Conservation (phyloP, 2,797 vertebrate species). For the Gadopsis marmoratus region DNA sequence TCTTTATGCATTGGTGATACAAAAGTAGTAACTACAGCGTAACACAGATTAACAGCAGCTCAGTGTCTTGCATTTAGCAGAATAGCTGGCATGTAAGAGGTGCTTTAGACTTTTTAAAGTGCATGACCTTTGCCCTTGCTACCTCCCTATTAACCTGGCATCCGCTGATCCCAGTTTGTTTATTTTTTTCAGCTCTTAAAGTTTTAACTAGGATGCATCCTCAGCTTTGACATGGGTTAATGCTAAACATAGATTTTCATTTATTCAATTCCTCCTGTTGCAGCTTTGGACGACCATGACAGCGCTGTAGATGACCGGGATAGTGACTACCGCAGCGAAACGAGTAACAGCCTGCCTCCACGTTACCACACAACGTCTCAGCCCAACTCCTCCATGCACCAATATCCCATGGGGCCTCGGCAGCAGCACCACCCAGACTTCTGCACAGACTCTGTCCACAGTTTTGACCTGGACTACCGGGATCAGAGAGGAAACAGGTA, state of each 20-base stretch:
- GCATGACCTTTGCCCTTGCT: constrained; percentile 39
- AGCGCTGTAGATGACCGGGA: constrained; percentile 96
- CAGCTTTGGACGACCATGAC: constrained; percentile 96
- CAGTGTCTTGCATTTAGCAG: neutral
- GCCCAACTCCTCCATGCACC: constrained; percentile 95
- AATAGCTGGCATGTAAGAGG: constrained; percentile 1
- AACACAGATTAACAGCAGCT: neutral
- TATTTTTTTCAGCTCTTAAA: constrained; percentile 16
- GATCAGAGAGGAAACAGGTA: constrained; percentile 90
- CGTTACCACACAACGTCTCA: constrained; percentile 93
- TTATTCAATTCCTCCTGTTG: constrained; percentile 22
- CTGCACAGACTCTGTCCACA: constrained; percentile 90
- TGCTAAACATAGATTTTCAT: neutral
- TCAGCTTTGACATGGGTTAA: constrained; percentile 16
- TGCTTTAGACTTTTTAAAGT: constrained; percentile 8
- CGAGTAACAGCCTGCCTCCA: constrained; percentile 93
- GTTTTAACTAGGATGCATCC: neutral
- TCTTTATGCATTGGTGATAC: neutral
- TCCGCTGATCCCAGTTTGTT: neutral
- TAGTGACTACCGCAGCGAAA: constrained; percentile 98
- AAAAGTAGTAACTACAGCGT: neutral
- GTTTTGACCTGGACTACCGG: constrained; percentile 89
- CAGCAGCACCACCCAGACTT: constrained; percentile 87
- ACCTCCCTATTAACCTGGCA: constrained; percentile 1
- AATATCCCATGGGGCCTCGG: constrained; percentile 89